A percentile compares a stretch with the other conserved stretches of the same genome.
phyloP scores from a whole-genome alignment of 2,113 vertebrate species.

The Stegostoma tigrinum region DNA sequence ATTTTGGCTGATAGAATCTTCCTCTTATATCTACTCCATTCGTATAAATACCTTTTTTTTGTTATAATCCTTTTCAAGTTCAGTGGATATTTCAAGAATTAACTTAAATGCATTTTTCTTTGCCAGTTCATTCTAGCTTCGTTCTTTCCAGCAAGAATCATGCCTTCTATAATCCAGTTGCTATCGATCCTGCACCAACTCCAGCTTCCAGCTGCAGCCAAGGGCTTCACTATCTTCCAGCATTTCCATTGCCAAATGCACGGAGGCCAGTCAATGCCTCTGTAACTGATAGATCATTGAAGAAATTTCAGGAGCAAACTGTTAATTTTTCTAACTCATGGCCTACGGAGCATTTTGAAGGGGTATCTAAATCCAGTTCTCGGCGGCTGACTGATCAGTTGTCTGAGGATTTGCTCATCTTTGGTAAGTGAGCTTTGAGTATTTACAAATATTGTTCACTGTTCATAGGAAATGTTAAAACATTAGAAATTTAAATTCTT shows the following conservation, averaged over 20 bases:
- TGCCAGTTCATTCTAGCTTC: conserved; percentile 49
- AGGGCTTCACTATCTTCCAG: conserved; percentile 69
- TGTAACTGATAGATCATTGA: conserved; percentile 46
- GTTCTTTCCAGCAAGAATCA: conserved; percentile 55
- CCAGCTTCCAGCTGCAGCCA: conserved; percentile 46
- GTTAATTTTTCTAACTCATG: conserved; percentile 76
- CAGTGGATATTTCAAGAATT: background rate
- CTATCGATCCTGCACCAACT: conserved; percentile 55
- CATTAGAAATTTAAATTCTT: background rate
- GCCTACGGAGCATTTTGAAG: conserved; percentile 70
- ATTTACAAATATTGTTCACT: background rate
- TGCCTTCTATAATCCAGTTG: conserved; percentile 55
- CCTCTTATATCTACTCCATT: background rate
- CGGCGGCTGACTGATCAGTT: conserved; percentile 50
- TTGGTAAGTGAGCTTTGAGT: conserved; percentile 8
- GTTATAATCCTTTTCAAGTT: background rate
- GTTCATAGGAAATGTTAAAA: background rate
- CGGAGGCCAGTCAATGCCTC: conserved; percentile 58
- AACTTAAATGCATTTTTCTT: conserved; percentile 37
- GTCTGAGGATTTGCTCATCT: conserved; percentile 45
- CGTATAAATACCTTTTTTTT: background rate
- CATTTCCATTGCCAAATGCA: conserved; percentile 67
- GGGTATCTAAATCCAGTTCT: conserved; percentile 49
- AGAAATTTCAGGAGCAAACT: conserved; percentile 53
- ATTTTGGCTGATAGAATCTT: background rate